A percentile compares a stretch with the other conserved stretches of the same genome.
phyloP scores from a whole-genome alignment of 2,888 invertebrate genomes.

The Drosophila formosana region DNA sequence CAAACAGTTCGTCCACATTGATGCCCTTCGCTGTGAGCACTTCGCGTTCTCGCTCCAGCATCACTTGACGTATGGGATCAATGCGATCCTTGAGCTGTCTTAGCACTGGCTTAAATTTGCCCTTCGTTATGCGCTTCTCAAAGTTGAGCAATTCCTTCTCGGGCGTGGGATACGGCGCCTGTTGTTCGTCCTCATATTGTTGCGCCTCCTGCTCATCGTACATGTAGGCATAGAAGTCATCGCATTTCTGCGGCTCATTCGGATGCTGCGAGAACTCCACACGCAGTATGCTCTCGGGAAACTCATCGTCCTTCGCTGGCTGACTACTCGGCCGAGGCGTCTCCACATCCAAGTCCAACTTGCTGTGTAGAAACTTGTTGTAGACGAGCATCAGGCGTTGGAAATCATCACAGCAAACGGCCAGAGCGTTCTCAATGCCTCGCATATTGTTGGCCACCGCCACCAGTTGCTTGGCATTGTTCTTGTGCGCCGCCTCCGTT shows the following conservation, averaged over 20 bases:
- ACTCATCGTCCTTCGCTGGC: constrained; percentile 64
- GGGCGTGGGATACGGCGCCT: constrained; percentile 63
- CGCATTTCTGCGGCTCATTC: constrained; percentile 72
- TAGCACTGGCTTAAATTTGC: constrained; percentile 84
- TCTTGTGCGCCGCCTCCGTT: constrained; percentile 76
- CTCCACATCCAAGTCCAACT: constrained; percentile 65
- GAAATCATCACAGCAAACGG: constrained; percentile 84
- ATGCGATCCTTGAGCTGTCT: constrained; percentile 84
- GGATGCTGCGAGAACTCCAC: constrained; percentile 80
- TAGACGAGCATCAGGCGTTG: constrained; percentile 84
- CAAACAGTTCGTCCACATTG: constrained; percentile 83
- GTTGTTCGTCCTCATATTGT: constrained; percentile 57
- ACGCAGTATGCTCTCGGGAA: constrained; percentile 80
- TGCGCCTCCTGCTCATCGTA: constrained; percentile 78
- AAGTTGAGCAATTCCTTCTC: constrained; percentile 82
- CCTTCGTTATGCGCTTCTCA: constrained; percentile 83
- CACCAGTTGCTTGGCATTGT: constrained; percentile 79
- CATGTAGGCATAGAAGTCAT: constrained; percentile 85
- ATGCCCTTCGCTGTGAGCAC: constrained; percentile 84
- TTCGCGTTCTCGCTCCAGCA: constrained; percentile 83
- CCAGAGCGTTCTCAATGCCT: constrained; percentile 82
- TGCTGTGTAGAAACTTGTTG: constrained; percentile 83
- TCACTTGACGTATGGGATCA: constrained; percentile 84
- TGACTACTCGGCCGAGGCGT: constrained; percentile 3
- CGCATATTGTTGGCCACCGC: constrained; percentile 83